Conservation (phyloP, 2,797 vertebrate species). For the Psittacula echo region DNA sequence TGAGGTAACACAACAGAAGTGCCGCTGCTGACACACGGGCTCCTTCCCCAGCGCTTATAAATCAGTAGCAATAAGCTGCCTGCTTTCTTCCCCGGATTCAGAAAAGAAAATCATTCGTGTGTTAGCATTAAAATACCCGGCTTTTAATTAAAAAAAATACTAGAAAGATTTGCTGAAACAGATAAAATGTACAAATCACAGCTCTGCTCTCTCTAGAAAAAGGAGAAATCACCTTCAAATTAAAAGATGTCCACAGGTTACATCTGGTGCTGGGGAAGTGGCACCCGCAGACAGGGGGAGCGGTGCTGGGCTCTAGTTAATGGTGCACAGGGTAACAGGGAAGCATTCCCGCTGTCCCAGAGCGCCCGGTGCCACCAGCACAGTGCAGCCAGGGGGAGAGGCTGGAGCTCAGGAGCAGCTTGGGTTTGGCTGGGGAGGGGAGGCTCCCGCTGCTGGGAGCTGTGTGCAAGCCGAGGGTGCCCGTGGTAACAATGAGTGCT, state of each 20-base stretch:
- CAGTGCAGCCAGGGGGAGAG: neutral
- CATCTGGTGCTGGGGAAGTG: neutral
- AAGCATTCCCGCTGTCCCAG: neutral
- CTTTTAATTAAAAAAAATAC: neutral
- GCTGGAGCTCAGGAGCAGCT: neutral
- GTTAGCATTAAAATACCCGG: neutral
- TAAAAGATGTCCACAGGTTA: neutral
- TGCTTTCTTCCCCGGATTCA: neutral
- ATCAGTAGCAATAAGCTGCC: neutral
- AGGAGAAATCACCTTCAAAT: neutral
- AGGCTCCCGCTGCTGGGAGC: neutral
- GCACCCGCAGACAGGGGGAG: neutral
- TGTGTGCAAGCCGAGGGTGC: accelerated
- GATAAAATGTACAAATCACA: neutral
- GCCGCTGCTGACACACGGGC: no score
- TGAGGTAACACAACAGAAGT: neutral
- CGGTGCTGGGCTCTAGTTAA: neutral
- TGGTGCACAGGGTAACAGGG: neutral
- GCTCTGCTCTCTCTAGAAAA: neutral
- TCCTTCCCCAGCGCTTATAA: no score
- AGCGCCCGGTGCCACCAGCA: neutral
- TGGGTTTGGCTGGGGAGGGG: neutral
- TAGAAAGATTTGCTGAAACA: neutral
- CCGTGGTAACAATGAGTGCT: accelerated
- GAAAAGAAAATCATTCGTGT: neutral